Percentiles rank a stretch among this genome's conserved stretches.
These are phyloP conservation scores for Therioaphis trifolii DNA, from an alignment of 2,888 invertebrate species.

Conservation along the genomic window DNA sequence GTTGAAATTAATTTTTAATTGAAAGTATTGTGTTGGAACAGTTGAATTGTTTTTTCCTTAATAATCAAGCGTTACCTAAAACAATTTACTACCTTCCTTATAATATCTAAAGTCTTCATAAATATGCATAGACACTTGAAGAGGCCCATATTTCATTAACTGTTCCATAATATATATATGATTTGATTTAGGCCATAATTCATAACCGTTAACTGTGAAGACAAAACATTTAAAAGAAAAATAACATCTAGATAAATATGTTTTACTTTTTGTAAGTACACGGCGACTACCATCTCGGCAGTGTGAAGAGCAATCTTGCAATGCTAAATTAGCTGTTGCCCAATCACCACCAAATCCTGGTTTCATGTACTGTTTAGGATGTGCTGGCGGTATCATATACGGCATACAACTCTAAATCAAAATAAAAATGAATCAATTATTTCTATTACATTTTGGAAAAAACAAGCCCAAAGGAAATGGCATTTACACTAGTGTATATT, in stretches of 20 bases:
- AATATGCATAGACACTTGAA: conserved; percentile 50
- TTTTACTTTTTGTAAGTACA: neutral
- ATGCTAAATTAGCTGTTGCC: conserved; percentile 9
- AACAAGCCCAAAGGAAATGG: no score
- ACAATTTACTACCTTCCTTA: conserved; percentile 28
- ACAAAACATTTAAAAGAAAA: neutral
- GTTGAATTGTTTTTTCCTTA: neutral
- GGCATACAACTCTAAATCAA: conserved; percentile 33
- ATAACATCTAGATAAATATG: neutral
- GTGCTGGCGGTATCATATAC: conserved; percentile 30
- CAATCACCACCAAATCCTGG: conserved; percentile 29
- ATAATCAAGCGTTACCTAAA: neutral
- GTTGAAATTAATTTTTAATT: no score
- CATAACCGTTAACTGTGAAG: neutral
- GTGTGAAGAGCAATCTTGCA: neutral
- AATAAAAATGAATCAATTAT: no score
- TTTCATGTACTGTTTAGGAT: neutral
- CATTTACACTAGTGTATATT: no score
- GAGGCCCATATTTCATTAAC: conserved; percentile 39
- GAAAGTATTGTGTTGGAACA: no score
- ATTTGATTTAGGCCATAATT: conserved; percentile 13
- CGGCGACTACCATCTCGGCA: neutral
- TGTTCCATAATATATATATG: conserved; percentile 27
- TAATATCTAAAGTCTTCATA: conserved; percentile 51
- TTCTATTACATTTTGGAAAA: no score